Conservation (phyloP, 1,140 invertebrate genomes). For the Polyergus mexicanus region DNA sequence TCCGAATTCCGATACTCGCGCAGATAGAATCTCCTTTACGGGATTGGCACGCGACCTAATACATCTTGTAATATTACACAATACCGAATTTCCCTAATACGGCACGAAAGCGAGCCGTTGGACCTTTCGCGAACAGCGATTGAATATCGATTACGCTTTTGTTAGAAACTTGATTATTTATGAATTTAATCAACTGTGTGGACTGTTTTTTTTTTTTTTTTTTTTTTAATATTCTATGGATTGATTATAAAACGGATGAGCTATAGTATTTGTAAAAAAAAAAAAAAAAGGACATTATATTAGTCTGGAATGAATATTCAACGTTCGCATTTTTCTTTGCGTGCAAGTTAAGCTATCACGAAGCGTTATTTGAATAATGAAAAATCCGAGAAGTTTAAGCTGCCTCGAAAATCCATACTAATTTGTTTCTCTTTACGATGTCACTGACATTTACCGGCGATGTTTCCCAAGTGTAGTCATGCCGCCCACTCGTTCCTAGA, state of each 20-base stretch:
- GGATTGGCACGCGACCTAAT: constrained; percentile 39
- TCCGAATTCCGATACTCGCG: constrained; percentile 38
- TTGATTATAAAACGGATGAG: background rate
- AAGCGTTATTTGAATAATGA: constrained; percentile 1
- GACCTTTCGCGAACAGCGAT: constrained; percentile 22
- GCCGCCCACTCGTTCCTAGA: constrained; percentile 2
- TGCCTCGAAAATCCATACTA: background rate
- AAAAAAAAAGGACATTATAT: background rate
- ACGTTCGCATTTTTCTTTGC: constrained; percentile 10
- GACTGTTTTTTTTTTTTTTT: background rate
- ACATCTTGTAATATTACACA: constrained; percentile 29
- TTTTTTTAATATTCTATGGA: background rate
- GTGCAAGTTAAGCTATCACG: background rate
- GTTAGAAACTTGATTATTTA: background rate
- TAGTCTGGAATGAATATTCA: background rate
- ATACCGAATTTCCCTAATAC: constrained; percentile 45
- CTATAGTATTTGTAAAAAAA: background rate
- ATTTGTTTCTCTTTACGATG: constrained; percentile 3
- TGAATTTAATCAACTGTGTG: constrained; percentile 33
- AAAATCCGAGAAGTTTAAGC: background rate
- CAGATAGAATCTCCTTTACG: constrained; percentile 16
- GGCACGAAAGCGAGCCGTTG: constrained; percentile 14
- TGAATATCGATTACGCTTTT: constrained; percentile 12
- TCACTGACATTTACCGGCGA: constrained; percentile 7
- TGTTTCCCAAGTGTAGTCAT: background rate